Conservation (phyloP, 1,140 invertebrate species). For the Heterodera schachtii region DNA sequence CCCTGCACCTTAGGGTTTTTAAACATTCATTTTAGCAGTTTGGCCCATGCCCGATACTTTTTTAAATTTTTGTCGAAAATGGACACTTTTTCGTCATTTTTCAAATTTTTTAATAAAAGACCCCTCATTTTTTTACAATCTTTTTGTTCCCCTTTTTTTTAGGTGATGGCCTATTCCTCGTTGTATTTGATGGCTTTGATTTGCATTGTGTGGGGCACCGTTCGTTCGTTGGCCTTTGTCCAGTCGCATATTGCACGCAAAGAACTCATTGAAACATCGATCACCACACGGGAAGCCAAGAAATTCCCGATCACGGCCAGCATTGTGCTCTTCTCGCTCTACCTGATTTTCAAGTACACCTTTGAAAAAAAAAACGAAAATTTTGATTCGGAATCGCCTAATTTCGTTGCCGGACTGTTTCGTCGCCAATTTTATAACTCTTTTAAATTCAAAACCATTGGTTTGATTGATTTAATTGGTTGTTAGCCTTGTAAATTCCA, state of each 20-base stretch:
- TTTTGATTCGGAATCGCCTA: too few relatives aligned
- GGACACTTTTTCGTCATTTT: not conserved
- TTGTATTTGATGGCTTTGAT: constrained; percentile 55
- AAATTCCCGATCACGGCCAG: constrained; percentile 52
- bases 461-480: too few relatives aligned
- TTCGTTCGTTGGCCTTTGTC: constrained; percentile 53
- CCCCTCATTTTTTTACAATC: not conserved
- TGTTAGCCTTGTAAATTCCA: not conserved
- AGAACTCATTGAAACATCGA: constrained; percentile 53
- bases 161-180: constrained; percentile 53
- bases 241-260: constrained; percentile 39
- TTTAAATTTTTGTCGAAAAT: too few relatives aligned
- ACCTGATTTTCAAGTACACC: constrained; percentile 54
- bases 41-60: too few relatives aligned
- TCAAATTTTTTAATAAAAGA: not conserved
- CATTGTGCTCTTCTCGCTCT: constrained; percentile 54
- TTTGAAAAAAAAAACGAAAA: not conserved
- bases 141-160: not conserved
- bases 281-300: constrained; percentile 42
- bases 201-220: constrained; percentile 54
- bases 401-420: too few relatives aligned
- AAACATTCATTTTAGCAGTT: too few relatives aligned
- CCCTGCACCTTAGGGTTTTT: too few relatives aligned
- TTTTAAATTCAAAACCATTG: too few relatives aligned
- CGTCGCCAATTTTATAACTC: too few relatives aligned